Evolutionary conservation across 1,140 invertebrate genomes (phyloP), one percentile per base, ranked within the genome.

Genomic region (Pseudachorutes palmiensis): DNA sequence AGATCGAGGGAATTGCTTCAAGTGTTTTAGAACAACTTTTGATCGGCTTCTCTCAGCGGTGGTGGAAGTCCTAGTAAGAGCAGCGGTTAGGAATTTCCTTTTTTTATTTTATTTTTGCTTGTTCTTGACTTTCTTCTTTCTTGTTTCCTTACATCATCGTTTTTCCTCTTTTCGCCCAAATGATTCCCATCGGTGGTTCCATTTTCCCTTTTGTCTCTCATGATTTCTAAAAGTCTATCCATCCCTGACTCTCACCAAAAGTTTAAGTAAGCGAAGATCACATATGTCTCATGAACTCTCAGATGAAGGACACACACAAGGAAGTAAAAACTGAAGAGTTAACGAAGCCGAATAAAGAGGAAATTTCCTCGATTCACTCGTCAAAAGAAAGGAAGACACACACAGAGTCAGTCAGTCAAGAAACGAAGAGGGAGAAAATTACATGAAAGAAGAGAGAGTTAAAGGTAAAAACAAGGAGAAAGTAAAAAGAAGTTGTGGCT

Each of bases 321-420:
- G n/a, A n/a, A n/a, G 22, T 29, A 31, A 55, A 61, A 61, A 61
- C 32, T 61, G 59, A 61, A 24, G 61, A 63, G 61, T 63, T 63
- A 63, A 63, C 61, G 61, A 63, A 63, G 61, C 61, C 41, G 61
- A 63, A 63, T 63, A 48, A 63, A 63, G 41, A 63, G 61, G 61
- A 63, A 63, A 63, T 63, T 63, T 63, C 61, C 61, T 63, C 61
- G 41, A 63, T 63, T 63, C 41, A 63, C 61, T 63, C 61, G 61
- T 63, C 61, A 63, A 63, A 31, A 26, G 28, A 28, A 41, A 48
- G 14, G 51, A 26, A 55, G 5, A 55, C 24, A 19, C 19, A 9
- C 36, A 12, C 36, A 9, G 36, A 45, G 9, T 45, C 36, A 45
- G 9, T 22, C 28, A n/a, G 29, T 29, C 12, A 61, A 28, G 14